Evolutionary conservation across 2,113 vertebrate genomes (phyloP).

Genomic region (Andinoacara biseriatus): DNA sequence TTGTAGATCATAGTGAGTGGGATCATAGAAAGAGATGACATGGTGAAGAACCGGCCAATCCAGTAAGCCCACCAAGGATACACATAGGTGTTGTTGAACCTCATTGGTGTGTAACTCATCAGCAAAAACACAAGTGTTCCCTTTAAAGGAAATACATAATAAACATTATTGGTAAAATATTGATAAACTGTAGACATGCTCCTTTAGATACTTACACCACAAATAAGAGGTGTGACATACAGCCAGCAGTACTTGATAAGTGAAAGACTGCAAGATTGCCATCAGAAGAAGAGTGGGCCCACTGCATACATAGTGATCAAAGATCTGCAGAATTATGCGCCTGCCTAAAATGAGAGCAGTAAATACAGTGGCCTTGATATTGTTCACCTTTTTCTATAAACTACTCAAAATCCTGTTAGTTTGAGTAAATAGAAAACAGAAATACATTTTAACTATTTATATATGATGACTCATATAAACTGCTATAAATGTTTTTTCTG

Average conservation of each 20-base stretch:
- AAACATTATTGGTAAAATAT: background rate
- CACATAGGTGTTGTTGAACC: slow-evolving; percentile 74
- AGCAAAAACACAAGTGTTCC: slow-evolving; percentile 72
- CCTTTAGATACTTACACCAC: slow-evolving; percentile 64
- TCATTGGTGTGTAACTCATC: slow-evolving; percentile 72
- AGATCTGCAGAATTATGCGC: slow-evolving; percentile 78
- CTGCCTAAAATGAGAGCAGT: slow-evolving; percentile 59
- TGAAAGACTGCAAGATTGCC: slow-evolving; percentile 70
- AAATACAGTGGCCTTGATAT: background rate
- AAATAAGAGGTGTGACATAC: slow-evolving; percentile 66
- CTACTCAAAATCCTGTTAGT: background rate
- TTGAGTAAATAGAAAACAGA: background rate
- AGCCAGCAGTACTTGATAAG: slow-evolving; percentile 78
- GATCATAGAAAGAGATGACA: slow-evolving; percentile 69
- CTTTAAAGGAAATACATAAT: slow-evolving; percentile 31
- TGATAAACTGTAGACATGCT: background rate
- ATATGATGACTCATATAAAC: background rate
- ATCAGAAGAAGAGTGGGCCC: slow-evolving; percentile 75
- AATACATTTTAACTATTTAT: background rate
- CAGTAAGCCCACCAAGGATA: slow-evolving; percentile 78
- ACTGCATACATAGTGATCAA: slow-evolving; percentile 80
- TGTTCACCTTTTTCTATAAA: background rate
- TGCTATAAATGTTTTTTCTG: background rate
- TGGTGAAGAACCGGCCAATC: slow-evolving; percentile 75
- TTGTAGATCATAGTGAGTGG: slow-evolving; percentile 72